Percentiles rank a stretch among this genome's conserved stretches.
These are phyloP conservation scores for Arge pagana DNA, from an alignment of 2,888 invertebrate species.

Conservation along the genomic window DNA sequence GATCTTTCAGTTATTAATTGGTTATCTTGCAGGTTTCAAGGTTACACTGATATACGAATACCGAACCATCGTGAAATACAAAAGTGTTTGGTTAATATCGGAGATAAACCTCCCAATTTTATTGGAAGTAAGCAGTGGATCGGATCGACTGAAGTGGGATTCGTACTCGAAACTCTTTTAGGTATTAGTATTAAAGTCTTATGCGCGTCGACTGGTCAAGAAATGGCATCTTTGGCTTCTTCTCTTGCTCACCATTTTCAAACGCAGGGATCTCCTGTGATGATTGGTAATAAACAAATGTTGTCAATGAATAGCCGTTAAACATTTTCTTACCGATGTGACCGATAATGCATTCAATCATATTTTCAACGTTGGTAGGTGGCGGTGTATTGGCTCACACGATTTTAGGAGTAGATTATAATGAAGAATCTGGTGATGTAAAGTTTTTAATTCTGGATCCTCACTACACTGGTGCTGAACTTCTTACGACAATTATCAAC, in stretches of 20 bases:
- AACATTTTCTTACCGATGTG: slow-evolving; percentile 22
- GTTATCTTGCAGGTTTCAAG: slow-evolving; percentile 68
- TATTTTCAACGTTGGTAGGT: slow-evolving; percentile 61
- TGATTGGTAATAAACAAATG: slow-evolving; percentile 78
- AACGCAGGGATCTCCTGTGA: slow-evolving; percentile 92
- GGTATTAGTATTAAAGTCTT: slow-evolving; percentile 80
- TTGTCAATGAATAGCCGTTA: slow-evolving; percentile 17
- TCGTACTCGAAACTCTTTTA: slow-evolving; percentile 82
- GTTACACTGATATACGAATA: slow-evolving; percentile 75
- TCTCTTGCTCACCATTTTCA: slow-evolving; percentile 90
- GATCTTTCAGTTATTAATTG: slow-evolving; percentile 57
- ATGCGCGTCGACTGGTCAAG: slow-evolving; percentile 83
- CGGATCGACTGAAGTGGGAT: slow-evolving; percentile 96
- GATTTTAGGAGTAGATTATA: slow-evolving; percentile 91
- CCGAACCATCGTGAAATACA: slow-evolving; percentile 90
- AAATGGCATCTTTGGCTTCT: slow-evolving; percentile 77
- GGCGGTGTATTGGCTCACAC: slow-evolving; percentile 98
- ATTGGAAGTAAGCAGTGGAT: slow-evolving; percentile 95
- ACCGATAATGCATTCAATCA: background rate
- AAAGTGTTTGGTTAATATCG: slow-evolving; percentile 90
- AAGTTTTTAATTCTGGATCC: slow-evolving; percentile 97
- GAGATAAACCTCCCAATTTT: slow-evolving; percentile 88
- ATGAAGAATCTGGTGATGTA: slow-evolving; percentile 76
- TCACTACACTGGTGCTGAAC: slow-evolving; percentile 92
- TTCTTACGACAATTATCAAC: slow-evolving; percentile 71